phyloP scores from a whole-genome alignment of 2,888 invertebrate species.

The Byasa hedistus region DNA sequence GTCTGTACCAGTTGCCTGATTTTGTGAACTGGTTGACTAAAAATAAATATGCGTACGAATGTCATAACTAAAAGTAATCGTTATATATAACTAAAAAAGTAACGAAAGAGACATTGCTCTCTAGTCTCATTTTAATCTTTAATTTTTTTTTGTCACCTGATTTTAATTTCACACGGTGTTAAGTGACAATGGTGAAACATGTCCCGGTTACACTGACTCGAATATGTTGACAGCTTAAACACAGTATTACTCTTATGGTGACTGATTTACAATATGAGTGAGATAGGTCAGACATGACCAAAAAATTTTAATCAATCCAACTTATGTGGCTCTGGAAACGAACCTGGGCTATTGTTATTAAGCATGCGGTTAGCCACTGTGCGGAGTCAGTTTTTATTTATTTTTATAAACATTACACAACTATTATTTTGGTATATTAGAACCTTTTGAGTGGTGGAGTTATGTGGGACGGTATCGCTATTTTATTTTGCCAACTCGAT shows the following conservation, averaged over 20 bases:
- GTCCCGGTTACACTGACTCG: too few relatives aligned
- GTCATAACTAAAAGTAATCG: neutral
- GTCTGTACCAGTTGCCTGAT: conserved; percentile 28
- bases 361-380: neutral
- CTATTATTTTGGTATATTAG: too few relatives aligned
- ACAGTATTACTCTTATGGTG: neutral
- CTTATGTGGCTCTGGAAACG: neutral
- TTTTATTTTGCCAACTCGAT: neutral
- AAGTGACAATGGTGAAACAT: too few relatives aligned
- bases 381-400: neutral
- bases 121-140: neutral
- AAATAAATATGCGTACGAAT: neutral
- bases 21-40: conserved; percentile 19
- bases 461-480: neutral
- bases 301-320: neutral
- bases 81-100: too few relatives aligned
- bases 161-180: too few relatives aligned
- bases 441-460: neutral
- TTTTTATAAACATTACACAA: too few relatives aligned
- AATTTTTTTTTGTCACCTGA: neutral
- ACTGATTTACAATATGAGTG: neutral
- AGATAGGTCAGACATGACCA: neutral
- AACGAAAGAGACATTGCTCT: too few relatives aligned
- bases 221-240: too few relatives aligned
- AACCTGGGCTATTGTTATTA: neutral